phyloP scores from a whole-genome alignment of 2,113 vertebrate genomes.

The Atractosteus spatula region DNA sequence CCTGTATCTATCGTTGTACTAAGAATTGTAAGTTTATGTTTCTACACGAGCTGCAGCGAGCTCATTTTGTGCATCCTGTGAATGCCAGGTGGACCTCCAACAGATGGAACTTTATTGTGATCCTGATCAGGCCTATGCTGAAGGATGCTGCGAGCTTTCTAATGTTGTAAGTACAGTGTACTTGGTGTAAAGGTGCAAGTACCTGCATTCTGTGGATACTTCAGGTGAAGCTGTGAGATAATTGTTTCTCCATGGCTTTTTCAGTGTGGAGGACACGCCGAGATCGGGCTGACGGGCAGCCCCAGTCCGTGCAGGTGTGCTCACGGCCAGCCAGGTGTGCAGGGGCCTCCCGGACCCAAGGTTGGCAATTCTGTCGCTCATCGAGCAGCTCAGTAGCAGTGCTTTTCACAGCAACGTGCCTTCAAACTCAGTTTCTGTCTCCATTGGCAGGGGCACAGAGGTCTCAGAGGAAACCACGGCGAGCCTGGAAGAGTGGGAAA shows the following conservation, averaged over 20 bases:
- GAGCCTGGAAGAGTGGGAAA: conserved; percentile 50
- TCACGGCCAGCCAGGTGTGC: conserved; percentile 54
- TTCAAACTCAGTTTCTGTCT: conserved; percentile 12
- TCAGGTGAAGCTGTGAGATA: no score
- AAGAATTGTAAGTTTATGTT: no score
- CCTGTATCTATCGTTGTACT: neutral
- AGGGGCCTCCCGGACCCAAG: conserved; percentile 52
- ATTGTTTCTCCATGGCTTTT: neutral
- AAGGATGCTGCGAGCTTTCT: conserved; percentile 69
- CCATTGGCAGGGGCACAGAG: conserved; percentile 62
- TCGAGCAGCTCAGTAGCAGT: neutral
- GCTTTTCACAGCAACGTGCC: neutral
- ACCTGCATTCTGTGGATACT: no score
- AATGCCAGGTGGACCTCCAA: conserved; percentile 61
- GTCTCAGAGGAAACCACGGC: conserved; percentile 56
- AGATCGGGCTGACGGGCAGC: conserved; percentile 53
- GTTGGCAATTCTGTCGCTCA: conserved; percentile 24
- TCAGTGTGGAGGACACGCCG: conserved; percentile 62
- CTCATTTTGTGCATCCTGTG: neutral
- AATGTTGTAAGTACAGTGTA: conserved; percentile 46
- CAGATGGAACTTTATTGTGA: conserved; percentile 67
- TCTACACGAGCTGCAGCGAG: no score
- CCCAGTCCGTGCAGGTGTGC: conserved; percentile 50
- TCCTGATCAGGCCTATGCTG: conserved; percentile 62
- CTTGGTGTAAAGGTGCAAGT: no score